Evolutionary conservation across 2,888 invertebrate genomes (phyloP).

Genomic region (Nomada fucata): DNA sequence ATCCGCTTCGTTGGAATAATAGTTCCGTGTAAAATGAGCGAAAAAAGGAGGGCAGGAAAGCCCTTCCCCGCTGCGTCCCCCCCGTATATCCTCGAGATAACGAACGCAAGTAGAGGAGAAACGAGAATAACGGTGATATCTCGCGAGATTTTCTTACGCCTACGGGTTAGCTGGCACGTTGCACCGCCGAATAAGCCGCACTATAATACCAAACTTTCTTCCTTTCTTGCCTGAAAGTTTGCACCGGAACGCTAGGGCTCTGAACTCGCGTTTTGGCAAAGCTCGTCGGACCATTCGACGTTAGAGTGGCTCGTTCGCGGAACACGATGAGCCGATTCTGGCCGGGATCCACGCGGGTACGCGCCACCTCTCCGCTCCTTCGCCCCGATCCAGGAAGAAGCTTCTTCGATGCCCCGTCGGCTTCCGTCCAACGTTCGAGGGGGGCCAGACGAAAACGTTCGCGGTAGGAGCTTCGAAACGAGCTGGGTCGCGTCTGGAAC

Average conservation of each 20-base stretch:
- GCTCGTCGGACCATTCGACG: constrained; percentile 47
- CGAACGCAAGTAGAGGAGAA: constrained; percentile 14
- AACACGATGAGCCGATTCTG: constrained; percentile 51
- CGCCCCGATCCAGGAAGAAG: constrained; percentile 11
- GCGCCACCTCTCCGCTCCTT: background rate
- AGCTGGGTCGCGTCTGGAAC: background rate
- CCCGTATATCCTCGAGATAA: constrained; percentile 15
- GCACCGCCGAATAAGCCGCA: constrained; percentile 1
- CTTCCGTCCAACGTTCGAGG: constrained; percentile 30
- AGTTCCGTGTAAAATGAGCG: background rate
- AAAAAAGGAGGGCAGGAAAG: background rate
- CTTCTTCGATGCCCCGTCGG: constrained; percentile 16
- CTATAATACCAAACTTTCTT: constrained; percentile 38
- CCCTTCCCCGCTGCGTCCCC: background rate
- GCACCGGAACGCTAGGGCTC: constrained; percentile 23
- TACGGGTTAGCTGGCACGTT: constrained; percentile 22
- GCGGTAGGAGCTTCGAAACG: constrained; percentile 24
- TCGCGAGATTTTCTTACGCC: constrained; percentile 29
- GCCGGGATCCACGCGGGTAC: constrained; percentile 43
- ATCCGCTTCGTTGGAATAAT: background rate
- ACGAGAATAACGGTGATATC: constrained; percentile 1
- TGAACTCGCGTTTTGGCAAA: constrained; percentile 56
- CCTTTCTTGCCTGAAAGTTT: constrained; percentile 28
- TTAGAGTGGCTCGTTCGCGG: constrained; percentile 53
- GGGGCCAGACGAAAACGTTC: background rate